Percentiles rank a stretch among this genome's conserved stretches.
Evolutionary conservation across 1,140 invertebrate genomes (phyloP).

Genomic region (Drosophila melanica): DNA sequence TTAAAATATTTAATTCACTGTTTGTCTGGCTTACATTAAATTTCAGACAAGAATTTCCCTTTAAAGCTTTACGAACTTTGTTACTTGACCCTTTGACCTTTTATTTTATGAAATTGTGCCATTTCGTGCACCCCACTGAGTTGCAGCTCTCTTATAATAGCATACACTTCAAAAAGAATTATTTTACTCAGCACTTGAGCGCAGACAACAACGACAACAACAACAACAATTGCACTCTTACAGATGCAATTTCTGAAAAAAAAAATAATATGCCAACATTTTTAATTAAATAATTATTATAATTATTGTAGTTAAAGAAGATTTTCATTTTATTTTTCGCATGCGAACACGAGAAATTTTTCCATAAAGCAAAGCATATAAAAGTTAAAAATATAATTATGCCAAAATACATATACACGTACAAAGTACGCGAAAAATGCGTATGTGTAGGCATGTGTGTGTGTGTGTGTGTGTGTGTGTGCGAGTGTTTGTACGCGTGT

Average conservation of each 20-base stretch:
- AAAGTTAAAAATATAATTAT: slow-evolving; percentile 65
- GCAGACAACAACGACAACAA: slow-evolving; percentile 26
- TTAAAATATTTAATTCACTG: too few species aligned
- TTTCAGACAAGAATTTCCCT: background rate
- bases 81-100: slow-evolving; percentile 41
- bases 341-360: slow-evolving; percentile 29
- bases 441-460: background rate
- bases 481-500: too few species aligned
- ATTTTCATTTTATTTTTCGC: slow-evolving; percentile 62
- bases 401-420: slow-evolving; percentile 58
- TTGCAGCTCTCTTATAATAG: slow-evolving; percentile 15
- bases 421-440: slow-evolving; percentile 56
- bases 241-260: slow-evolving; percentile 66
- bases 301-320: slow-evolving; percentile 75
- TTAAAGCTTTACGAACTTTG: background rate
- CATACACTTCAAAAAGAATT: slow-evolving; percentile 68
- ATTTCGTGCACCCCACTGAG: slow-evolving; percentile 11
- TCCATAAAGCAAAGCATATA: slow-evolving; percentile 22
- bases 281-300: slow-evolving; percentile 80
- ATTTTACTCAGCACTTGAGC: slow-evolving; percentile 49
- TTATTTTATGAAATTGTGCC: slow-evolving; percentile 27
- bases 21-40: background rate
- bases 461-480: slow-evolving; percentile 4
- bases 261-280: slow-evolving; percentile 49
- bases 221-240: slow-evolving; percentile 32